Conservation (phyloP, 2,888 invertebrate species). For the Coenonympha arcania region DNA sequence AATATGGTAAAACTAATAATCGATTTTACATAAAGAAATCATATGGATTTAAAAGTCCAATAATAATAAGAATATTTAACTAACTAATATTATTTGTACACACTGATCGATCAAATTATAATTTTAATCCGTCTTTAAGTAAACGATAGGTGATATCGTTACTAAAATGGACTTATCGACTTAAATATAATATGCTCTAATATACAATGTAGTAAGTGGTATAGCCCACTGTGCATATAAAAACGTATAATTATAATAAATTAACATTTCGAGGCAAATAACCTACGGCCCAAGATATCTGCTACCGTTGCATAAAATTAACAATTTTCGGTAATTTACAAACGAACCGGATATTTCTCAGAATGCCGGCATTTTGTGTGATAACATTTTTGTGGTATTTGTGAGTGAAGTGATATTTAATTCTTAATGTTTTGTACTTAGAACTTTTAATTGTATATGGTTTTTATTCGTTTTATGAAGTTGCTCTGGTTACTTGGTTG, state of each 20-base stretch:
- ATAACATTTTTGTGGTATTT: conserved; percentile 9
- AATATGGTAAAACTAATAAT: too few species aligned
- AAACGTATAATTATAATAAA: conserved; percentile 20
- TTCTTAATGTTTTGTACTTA: background rate
- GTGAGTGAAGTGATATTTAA: background rate
- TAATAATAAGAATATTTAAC: too few species aligned
- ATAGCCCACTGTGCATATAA: conserved; percentile 22
- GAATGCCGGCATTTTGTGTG: conserved; percentile 3
- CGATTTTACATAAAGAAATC: too few species aligned
- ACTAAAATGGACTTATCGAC: background rate
- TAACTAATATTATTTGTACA: too few species aligned
- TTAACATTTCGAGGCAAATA: conserved; percentile 25
- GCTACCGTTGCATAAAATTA: conserved; percentile 31
- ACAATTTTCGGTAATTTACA: conserved; percentile 10
- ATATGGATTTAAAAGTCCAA: too few species aligned
- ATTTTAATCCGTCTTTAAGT: too few species aligned
- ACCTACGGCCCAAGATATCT: conserved; percentile 21
- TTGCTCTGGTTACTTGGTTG: background rate
- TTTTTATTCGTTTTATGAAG: background rate
- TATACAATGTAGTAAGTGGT: conserved; percentile 6
- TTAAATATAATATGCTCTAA: background rate
- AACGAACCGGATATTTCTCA: conserved; percentile 17
- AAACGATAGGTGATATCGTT: background rate
- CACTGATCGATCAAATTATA: too few species aligned
- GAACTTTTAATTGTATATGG: background rate